These are phyloP conservation scores for Vireo altiloquus DNA, from an alignment of 2,113 vertebrate genomes.

Conservation along the genomic window DNA sequence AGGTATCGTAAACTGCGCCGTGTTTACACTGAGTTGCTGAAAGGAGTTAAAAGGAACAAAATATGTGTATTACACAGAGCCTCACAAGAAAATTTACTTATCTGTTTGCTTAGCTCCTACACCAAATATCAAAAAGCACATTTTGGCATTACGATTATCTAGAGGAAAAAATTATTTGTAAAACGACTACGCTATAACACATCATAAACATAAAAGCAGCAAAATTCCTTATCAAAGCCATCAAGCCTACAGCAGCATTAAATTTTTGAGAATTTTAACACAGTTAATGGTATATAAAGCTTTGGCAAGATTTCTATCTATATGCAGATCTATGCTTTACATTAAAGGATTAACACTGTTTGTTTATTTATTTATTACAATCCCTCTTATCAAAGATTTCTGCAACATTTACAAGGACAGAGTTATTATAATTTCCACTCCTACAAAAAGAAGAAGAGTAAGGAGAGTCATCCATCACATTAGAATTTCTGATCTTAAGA, in stretches of 20 bases:
- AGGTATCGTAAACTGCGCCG: slow-evolving; percentile 92
- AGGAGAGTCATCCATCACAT: neutral
- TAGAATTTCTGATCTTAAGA: neutral
- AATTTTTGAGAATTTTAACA: neutral
- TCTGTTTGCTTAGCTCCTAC: neutral
- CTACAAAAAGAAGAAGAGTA: neutral
- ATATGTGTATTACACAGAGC: neutral
- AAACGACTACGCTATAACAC: neutral
- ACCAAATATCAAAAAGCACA: neutral
- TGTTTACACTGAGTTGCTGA: slow-evolving; percentile 92
- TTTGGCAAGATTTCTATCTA: neutral
- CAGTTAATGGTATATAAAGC: neutral
- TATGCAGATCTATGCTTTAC: neutral
- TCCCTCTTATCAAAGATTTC: neutral
- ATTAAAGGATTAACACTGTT: neutral
- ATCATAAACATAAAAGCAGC: neutral
- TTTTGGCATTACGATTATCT: neutral
- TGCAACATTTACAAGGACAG: neutral
- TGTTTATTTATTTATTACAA: neutral
- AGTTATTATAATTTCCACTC: neutral
- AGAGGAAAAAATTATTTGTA: neutral
- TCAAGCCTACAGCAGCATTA: neutral
- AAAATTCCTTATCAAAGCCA: neutral
- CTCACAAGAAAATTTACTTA: neutral
- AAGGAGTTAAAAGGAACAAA: slow-evolving; percentile 37